A percentile compares a stretch with the other conserved stretches of the same genome.
phyloP scores from a whole-genome alignment of 37 sponge, comb jelly and placozoan genomes.

The Petrosia ficiformis region DNA sequence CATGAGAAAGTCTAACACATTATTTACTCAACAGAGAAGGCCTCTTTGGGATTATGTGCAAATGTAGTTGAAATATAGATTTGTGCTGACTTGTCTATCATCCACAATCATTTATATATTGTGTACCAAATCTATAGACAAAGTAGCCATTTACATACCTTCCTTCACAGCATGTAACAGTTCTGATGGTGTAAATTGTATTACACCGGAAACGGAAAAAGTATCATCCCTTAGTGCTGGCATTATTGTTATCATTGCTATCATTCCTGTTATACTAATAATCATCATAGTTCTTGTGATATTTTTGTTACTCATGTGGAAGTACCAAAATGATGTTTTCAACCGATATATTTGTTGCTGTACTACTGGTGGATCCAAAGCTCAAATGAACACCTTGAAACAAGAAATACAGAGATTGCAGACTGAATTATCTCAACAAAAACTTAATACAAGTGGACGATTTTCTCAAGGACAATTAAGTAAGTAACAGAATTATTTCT shows the following conservation, averaged over 20 bases:
- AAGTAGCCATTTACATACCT: no score
- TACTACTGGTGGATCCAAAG: slow-evolving; percentile 6
- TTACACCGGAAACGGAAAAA: background rate
- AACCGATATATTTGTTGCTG: slow-evolving; percentile 55
- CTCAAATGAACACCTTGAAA: slow-evolving; percentile 44
- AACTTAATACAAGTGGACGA: slow-evolving; percentile 21
- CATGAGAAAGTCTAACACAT: no score
- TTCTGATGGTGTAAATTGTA: slow-evolving; percentile 23
- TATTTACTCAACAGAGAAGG: no score
- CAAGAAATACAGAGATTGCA: slow-evolving; percentile 75
- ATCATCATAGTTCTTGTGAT: slow-evolving; percentile 23
- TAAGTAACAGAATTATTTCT: slow-evolving; percentile 1
- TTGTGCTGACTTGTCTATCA: no score
- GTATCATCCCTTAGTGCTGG: background rate
- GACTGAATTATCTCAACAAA: slow-evolving; percentile 58
- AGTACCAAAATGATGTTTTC: slow-evolving; percentile 59
- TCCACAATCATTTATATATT: no score
- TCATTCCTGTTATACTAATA: slow-evolving; percentile 4
- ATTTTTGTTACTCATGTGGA: slow-evolving; percentile 49
- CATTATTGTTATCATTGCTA: background rate
- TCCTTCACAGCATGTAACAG: slow-evolving; percentile 3
- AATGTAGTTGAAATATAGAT: no score
- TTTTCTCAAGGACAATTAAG: slow-evolving; percentile 35
- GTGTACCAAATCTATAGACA: no score
- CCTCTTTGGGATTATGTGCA: no score